These are phyloP conservation scores for Chelidonichthys spinosus DNA, from an alignment of 2,797 vertebrate species.

Conservation along the genomic window DNA sequence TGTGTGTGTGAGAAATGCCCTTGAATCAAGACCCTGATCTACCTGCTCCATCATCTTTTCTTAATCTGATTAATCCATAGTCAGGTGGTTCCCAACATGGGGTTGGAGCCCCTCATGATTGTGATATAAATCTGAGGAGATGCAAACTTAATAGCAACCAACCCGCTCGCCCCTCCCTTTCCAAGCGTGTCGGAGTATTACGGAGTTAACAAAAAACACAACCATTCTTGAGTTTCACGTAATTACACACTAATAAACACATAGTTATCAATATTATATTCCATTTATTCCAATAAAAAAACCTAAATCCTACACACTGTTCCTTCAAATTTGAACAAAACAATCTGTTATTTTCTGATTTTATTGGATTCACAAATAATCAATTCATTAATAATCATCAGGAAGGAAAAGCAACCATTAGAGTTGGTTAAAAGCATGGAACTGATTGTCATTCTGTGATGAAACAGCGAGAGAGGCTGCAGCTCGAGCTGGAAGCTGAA, in stretches of 20 bases:
- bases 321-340: too few relatives aligned
- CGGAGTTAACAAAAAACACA: too few relatives aligned
- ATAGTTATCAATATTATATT: too few relatives aligned
- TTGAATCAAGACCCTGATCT: conserved; percentile 22
- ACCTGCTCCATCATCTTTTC: conserved; percentile 1
- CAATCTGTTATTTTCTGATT: neutral
- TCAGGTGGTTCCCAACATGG: neutral
- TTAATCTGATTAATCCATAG: neutral
- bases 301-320: too few relatives aligned
- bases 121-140: neutral
- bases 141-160: neutral
- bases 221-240: too few relatives aligned
- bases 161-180: too few relatives aligned
- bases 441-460: conserved; percentile 16
- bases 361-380: conserved; percentile 22
- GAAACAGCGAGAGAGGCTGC: conserved; percentile 19
- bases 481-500: conserved; percentile 20
- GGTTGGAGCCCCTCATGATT: neutral
- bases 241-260: too few relatives aligned
- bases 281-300: too few relatives aligned
- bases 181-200: too few relatives aligned
- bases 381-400: neutral
- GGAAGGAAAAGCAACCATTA: conserved; percentile 12
- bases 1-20: conserved; percentile 9
- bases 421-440: conserved; percentile 21